Percentiles rank a stretch among this genome's conserved stretches.
Conservation (phyloP, 2,797 vertebrate species). For the Acridotheres tristis region DNA sequence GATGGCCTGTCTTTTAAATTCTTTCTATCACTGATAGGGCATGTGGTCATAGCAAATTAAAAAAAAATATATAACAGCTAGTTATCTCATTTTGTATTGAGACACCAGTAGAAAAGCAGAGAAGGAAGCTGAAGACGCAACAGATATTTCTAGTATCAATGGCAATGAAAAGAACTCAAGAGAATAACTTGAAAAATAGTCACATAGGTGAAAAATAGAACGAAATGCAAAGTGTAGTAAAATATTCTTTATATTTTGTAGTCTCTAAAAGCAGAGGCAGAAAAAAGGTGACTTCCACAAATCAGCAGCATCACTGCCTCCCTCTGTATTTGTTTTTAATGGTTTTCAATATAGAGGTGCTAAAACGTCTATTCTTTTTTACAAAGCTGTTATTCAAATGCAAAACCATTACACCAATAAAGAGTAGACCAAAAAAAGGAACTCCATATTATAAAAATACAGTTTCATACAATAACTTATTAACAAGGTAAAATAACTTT, state of each 20-base stretch:
- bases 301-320: background rate
- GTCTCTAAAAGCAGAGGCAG: background rate
- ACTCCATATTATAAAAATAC: background rate
- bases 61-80: background rate
- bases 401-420: background rate
- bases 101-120: background rate
- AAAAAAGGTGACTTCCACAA: background rate
- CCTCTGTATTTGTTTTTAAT: background rate
- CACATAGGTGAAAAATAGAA: background rate
- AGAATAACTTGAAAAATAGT: background rate
- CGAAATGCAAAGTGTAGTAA: background rate
- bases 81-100: background rate
- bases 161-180: background rate
- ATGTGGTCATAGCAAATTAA: background rate
- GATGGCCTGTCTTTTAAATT: background rate
- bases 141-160: background rate
- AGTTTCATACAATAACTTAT: background rate
- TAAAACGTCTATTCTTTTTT: background rate
- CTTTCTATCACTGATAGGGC: background rate
- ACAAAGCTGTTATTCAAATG: background rate
- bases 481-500: background rate
- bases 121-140: background rate
- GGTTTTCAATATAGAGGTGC: background rate
- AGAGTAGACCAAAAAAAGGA: background rate
- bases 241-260: background rate